These are phyloP conservation scores for Anarrhichthys ocellatus DNA, from an alignment of 2,113 vertebrate species.

Conservation along the genomic window DNA sequence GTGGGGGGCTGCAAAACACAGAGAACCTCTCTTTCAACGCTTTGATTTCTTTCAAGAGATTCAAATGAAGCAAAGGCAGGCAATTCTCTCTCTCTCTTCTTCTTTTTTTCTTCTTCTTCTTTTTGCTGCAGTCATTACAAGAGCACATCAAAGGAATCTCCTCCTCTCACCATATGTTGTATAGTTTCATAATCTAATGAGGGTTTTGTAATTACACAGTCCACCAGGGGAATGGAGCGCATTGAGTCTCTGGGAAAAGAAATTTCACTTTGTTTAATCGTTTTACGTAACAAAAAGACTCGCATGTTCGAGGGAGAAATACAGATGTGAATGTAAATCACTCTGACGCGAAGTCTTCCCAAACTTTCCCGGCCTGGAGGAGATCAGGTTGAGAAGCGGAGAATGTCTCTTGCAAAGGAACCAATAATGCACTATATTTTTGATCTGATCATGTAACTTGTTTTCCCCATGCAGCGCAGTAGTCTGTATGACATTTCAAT, in stretches of 20 bases:
- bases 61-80: conserved; percentile 52
- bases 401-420: conserved; percentile 1
- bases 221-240: conserved; percentile 62
- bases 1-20: conserved; percentile 8
- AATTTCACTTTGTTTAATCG: conserved; percentile 69
- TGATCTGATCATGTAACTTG: conserved; percentile 38
- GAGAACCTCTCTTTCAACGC: conserved; percentile 42
- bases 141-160: conserved; percentile 70
- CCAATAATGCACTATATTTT: neutral
- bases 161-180: conserved; percentile 70
- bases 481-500: conserved; percentile 38
- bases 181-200: conserved; percentile 77
- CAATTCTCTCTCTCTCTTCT: conserved; percentile 21
- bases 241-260: conserved; percentile 72
- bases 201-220: conserved; percentile 78
- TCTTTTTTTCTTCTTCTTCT: neutral
- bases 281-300: conserved; percentile 65
- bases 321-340: conserved; percentile 30
- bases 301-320: conserved; percentile 19
- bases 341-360: neutral
- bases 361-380: conserved; percentile 14
- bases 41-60: conserved; percentile 55
- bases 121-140: conserved; percentile 66
- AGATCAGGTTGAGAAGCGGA: neutral
- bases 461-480: neutral